These are phyloP conservation scores for Onychostoma macrolepis DNA, from an alignment of 2,113 vertebrate species.

Conservation along the genomic window DNA sequence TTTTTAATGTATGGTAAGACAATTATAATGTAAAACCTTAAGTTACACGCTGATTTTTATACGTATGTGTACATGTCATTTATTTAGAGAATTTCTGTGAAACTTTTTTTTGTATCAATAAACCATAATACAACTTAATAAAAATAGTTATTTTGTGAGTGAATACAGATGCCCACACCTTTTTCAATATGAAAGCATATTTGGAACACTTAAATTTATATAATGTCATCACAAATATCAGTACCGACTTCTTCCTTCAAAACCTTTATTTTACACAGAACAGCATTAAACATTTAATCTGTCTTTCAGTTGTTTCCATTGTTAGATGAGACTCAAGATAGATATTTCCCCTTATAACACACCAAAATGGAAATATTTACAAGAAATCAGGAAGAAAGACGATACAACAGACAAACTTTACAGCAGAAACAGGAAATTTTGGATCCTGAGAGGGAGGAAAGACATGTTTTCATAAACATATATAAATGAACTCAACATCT, in stretches of 20 bases:
- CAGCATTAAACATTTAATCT: conserved; percentile 7
- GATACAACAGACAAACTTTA: neutral
- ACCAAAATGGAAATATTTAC: conserved; percentile 22
- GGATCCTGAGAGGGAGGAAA: conserved; percentile 1
- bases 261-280: conserved; percentile 17
- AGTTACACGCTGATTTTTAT: neutral
- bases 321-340: neutral
- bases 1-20: neutral
- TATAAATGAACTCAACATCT: neutral
- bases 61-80: neutral
- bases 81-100: neutral
- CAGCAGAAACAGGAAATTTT: neutral
- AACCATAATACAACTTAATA: neutral
- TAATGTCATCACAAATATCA: neutral
- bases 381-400: neutral
- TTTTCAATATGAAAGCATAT: no score
- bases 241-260: neutral
- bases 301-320: neutral
- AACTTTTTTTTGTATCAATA: neutral
- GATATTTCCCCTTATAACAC: neutral
- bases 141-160: no score
- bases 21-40: neutral
- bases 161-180: no score
- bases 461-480: conserved; percentile 9
- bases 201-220: neutral